A percentile compares a stretch with the other conserved stretches of the same genome.
Conservation (phyloP, 2,888 invertebrate species). For the Disparrhopalites patrizii region DNA sequence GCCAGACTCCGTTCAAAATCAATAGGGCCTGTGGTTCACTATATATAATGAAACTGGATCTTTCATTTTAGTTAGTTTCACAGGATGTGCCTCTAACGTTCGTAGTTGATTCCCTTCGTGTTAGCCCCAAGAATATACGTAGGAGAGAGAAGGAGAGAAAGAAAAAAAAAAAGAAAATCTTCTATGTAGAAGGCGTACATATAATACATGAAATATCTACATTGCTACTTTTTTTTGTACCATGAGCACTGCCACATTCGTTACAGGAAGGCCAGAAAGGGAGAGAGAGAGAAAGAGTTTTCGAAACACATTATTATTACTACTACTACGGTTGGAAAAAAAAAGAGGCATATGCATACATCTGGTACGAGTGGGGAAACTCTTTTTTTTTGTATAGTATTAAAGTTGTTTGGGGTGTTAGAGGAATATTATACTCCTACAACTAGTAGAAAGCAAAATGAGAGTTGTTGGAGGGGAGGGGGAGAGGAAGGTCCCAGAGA, state of each 20-base stretch:
- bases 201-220: slow-evolving; percentile 2
- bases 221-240: background rate
- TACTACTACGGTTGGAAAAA: background rate
- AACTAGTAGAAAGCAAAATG: too few relatives aligned
- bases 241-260: background rate
- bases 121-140: background rate
- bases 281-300: too few relatives aligned
- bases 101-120: slow-evolving; percentile 1
- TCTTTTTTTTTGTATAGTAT: too few relatives aligned
- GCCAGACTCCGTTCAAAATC: slow-evolving; percentile 23
- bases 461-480: too few relatives aligned
- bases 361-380: too few relatives aligned
- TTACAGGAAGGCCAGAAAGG: background rate
- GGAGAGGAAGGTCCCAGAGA: too few relatives aligned
- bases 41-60: slow-evolving; percentile 11
- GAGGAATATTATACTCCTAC: too few relatives aligned
- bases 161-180: too few relatives aligned
- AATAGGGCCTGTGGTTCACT: slow-evolving; percentile 10
- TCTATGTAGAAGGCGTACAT: too few relatives aligned
- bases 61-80: slow-evolving; percentile 9
- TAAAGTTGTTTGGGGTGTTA: too few relatives aligned
- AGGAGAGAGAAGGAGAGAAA: too few relatives aligned
- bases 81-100: slow-evolving; percentile 3
- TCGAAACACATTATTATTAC: slow-evolving; percentile 5
- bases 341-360: slow-evolving; percentile 3